Conservation (phyloP, 1,140 invertebrate genomes). For the Lepidurus packardi region DNA sequence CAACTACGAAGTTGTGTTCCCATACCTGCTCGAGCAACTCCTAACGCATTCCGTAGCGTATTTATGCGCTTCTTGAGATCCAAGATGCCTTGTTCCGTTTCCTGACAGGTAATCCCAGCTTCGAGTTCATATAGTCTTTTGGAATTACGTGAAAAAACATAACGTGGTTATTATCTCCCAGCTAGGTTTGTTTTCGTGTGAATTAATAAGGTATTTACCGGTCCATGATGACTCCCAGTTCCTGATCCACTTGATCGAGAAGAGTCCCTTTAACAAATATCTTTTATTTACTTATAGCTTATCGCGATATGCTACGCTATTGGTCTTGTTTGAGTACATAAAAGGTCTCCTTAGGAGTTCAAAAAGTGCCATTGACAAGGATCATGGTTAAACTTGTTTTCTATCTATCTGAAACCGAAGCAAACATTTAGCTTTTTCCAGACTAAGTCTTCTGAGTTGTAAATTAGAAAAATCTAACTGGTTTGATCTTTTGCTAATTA, state of each 20-base stretch:
- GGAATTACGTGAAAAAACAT: neutral
- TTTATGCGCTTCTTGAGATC: neutral
- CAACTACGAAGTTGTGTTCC: neutral
- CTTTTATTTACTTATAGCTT: neutral
- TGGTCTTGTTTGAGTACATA: too few relatives aligned
- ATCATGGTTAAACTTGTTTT: too few relatives aligned
- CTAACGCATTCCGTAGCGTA: neutral
- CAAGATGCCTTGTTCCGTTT: neutral
- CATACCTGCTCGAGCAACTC: slow-evolving; percentile 20
- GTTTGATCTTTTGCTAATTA: too few relatives aligned
- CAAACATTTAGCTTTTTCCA: too few relatives aligned
- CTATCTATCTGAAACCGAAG: too few relatives aligned
- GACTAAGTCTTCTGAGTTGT: too few relatives aligned
- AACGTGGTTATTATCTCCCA: too few relatives aligned
- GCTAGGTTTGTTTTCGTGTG: too few relatives aligned
- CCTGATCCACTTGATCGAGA: neutral
- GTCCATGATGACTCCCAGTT: neutral
- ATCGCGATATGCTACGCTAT: too few relatives aligned
- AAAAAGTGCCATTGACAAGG: too few relatives aligned
- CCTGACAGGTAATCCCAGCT: neutral
- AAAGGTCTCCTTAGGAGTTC: too few relatives aligned
- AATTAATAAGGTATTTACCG: neutral
- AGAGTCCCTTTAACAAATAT: neutral
- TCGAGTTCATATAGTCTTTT: neutral
- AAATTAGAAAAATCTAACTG: too few relatives aligned